Evolutionary conservation across 2,113 vertebrate species (phyloP).

Genomic region (Otocyon megalotis): DNA sequence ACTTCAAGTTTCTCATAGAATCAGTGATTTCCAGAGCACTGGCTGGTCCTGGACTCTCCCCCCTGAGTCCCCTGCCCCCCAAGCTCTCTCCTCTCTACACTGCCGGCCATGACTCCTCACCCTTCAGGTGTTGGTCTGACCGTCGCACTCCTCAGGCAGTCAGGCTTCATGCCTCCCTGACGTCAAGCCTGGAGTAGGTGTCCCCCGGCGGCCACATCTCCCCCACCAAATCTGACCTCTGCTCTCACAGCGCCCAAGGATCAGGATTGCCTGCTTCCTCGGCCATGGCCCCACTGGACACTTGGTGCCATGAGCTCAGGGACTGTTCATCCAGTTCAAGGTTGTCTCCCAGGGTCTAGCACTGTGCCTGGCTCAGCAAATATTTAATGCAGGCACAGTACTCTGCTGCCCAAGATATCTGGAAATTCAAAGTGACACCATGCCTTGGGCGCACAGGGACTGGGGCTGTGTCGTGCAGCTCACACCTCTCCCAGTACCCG

Average conservation of each 20-base stretch:
- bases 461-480: background rate
- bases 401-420: background rate
- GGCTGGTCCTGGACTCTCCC: background rate
- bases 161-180: no score
- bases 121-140: background rate
- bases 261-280: background rate
- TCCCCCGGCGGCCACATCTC: fast-evolving
- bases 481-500: background rate
- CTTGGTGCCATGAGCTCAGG: background rate
- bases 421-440: background rate
- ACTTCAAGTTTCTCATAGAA: background rate
- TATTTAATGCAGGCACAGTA: fast-evolving
- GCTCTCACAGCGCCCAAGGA: no score
- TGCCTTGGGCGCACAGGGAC: no score
- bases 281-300: background rate
- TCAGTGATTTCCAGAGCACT: background rate
- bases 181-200: background rate
- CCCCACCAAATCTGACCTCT: background rate
- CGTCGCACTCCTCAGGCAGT: background rate
- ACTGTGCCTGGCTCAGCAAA: background rate
- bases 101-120: fast-evolving
- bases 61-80: background rate
- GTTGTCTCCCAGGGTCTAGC: background rate
- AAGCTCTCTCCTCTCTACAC: background rate
- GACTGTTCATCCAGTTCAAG: background rate